These are phyloP conservation scores for Sialis fuliginosa DNA, from an alignment of 2,888 invertebrate species.

Conservation along the genomic window DNA sequence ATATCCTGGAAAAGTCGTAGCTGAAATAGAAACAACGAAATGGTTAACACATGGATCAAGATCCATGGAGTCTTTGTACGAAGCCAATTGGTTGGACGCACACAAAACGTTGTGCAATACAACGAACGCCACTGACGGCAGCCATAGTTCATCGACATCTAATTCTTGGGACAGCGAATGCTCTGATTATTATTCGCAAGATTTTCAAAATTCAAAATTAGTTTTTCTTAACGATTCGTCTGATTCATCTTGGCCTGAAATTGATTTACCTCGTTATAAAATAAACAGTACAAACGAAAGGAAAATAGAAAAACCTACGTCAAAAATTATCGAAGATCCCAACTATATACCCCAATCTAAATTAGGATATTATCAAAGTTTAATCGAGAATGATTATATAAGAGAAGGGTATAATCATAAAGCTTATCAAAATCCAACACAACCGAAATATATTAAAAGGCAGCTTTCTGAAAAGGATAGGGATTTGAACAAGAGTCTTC, in stretches of 20 bases:
- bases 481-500: background rate
- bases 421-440: constrained; percentile 23
- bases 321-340: background rate
- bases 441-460: background rate
- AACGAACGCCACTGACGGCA: constrained; percentile 6
- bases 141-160: constrained; percentile 7
- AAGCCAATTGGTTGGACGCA: constrained; percentile 72
- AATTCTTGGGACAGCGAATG: constrained; percentile 12
- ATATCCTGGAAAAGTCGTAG: constrained; percentile 67
- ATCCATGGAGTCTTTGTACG: constrained; percentile 53
- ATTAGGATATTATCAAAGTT: constrained; percentile 19
- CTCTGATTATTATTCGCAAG: background rate
- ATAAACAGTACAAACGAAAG: background rate
- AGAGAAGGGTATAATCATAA: constrained; percentile 5
- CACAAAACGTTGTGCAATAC: constrained; percentile 23
- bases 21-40: constrained; percentile 22
- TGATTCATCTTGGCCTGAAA: too few species aligned
- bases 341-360: constrained; percentile 23
- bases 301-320: background rate
- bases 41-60: constrained; percentile 47
- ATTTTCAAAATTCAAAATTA: too few species aligned
- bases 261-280: too few species aligned
- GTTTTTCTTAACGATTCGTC: too few species aligned
- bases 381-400: constrained; percentile 7
- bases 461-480: background rate